These are phyloP conservation scores for Takifugu ocellatus DNA, from an alignment of 2,797 vertebrate genomes.

Conservation along the genomic window DNA sequence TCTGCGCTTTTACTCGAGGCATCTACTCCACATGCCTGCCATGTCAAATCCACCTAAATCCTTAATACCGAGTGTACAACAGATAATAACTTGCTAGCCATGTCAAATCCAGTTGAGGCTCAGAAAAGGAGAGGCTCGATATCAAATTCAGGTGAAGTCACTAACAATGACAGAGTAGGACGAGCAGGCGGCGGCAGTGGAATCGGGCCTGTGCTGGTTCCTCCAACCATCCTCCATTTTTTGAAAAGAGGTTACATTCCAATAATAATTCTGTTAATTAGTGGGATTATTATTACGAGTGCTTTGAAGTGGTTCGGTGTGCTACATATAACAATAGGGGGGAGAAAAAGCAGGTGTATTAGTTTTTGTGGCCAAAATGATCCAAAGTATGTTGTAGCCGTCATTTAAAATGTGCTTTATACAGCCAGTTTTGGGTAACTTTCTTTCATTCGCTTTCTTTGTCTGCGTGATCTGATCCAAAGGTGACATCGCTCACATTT, in stretches of 20 bases:
- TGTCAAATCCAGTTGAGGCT: conserved; percentile 27
- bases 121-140: conserved; percentile 18
- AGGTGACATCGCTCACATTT: conserved; percentile 56
- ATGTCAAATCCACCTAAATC: conserved; percentile 37
- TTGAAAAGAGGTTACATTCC: conserved; percentile 80
- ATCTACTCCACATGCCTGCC: conserved; percentile 14
- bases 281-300: conserved; percentile 60
- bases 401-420: not conserved
- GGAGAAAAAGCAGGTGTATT: not conserved
- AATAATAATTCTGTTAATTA: conserved; percentile 79
- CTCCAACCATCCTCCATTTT: conserved; percentile 53
- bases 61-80: conserved; percentile 5
- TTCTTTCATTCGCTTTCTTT: conserved; percentile 38
- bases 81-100: conserved; percentile 21
- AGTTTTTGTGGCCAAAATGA: no score
- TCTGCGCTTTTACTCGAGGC: conserved; percentile 4
- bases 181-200: conserved; percentile 6
- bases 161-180: conserved; percentile 14
- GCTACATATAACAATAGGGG: conserved; percentile 60
- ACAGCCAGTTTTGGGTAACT: not conserved
- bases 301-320: conserved; percentile 65
- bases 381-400: no score
- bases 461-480: conserved; percentile 19
- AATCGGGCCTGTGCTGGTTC: conserved; percentile 31
- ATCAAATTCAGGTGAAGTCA: conserved; percentile 40